Evolutionary conservation across 2,888 invertebrate genomes (phyloP).

Genomic region (Hoplodrina ambigua): DNA sequence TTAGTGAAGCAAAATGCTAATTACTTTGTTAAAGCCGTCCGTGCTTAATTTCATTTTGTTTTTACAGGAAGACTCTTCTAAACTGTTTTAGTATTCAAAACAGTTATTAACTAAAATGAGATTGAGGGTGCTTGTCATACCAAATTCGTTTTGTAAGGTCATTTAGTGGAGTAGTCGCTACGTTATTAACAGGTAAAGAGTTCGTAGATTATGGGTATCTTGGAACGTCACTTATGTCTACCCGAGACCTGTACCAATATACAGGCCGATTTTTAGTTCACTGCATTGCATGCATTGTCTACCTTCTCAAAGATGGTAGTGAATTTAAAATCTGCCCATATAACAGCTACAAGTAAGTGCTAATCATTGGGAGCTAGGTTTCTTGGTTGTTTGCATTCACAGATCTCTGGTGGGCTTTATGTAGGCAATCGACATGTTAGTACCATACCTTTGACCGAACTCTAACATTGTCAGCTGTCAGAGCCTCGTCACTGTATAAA

Average conservation of each 20-base stretch:
- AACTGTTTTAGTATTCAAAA: constrained; percentile 22
- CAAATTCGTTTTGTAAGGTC: neutral
- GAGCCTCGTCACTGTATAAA: constrained; percentile 44
- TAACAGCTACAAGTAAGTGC: neutral
- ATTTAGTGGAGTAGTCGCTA: neutral
- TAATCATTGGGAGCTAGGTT: neutral
- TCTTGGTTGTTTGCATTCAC: neutral
- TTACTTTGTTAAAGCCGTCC: constrained; percentile 25
- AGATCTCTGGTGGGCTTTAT: neutral
- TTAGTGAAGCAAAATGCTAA: constrained; percentile 24
- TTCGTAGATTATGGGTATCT: neutral
- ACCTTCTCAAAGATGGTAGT: neutral
- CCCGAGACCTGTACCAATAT: neutral
- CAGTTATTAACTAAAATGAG: constrained; percentile 11
- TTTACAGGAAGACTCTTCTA: constrained; percentile 13
- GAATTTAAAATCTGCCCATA: neutral
- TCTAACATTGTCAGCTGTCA: constrained; percentile 39
- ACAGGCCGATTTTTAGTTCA: neutral
- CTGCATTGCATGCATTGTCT: neutral
- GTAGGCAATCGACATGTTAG: neutral
- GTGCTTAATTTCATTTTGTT: constrained; percentile 7
- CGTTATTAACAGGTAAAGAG: neutral
- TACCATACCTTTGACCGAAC: constrained; percentile 8
- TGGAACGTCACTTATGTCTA: neutral
- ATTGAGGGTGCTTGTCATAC: constrained; percentile 6